Percentiles rank a stretch among this genome's conserved stretches.
These are phyloP conservation scores for Melopsittacus undulatus DNA, from an alignment of 2,797 vertebrate species.

Conservation along the genomic window DNA sequence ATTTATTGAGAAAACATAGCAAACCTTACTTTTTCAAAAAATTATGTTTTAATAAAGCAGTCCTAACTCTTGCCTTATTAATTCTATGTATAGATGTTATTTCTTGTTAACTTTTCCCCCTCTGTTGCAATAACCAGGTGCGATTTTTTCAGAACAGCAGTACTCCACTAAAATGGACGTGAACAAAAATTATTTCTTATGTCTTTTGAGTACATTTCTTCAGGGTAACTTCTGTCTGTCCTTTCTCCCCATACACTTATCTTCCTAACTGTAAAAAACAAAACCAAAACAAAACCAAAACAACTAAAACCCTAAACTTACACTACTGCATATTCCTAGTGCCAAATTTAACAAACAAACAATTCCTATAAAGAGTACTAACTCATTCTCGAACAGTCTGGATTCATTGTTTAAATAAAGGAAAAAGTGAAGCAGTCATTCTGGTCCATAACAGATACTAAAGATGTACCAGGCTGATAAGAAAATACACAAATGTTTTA, in stretches of 20 bases:
- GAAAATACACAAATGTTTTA: not conserved
- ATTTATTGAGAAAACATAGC: slow-evolving; percentile 20
- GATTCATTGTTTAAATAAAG: not conserved
- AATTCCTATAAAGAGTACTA: not conserved
- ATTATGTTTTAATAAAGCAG: not conserved
- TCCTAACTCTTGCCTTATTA: not conserved
- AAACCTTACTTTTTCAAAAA: not conserved
- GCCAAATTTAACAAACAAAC: not conserved
- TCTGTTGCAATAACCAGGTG: not conserved
- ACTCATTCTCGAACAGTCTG: not conserved
- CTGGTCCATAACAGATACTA: not conserved
- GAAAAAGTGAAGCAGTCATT: not conserved
- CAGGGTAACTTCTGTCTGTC: not conserved
- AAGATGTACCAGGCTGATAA: not conserved
- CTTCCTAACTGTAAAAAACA: not conserved
- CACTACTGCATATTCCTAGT: not conserved
- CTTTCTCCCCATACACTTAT: not conserved
- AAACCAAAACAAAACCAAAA: not conserved
- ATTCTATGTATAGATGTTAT: not conserved
- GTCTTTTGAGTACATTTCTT: not conserved
- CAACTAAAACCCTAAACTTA: not conserved
- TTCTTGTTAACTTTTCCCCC: not conserved
- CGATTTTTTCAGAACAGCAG: not conserved
- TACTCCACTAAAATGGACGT: not conserved
- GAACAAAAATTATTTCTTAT: not conserved